Conservation (phyloP, 2,888 invertebrate genomes). For the Cyrtodaria siliqua region DNA sequence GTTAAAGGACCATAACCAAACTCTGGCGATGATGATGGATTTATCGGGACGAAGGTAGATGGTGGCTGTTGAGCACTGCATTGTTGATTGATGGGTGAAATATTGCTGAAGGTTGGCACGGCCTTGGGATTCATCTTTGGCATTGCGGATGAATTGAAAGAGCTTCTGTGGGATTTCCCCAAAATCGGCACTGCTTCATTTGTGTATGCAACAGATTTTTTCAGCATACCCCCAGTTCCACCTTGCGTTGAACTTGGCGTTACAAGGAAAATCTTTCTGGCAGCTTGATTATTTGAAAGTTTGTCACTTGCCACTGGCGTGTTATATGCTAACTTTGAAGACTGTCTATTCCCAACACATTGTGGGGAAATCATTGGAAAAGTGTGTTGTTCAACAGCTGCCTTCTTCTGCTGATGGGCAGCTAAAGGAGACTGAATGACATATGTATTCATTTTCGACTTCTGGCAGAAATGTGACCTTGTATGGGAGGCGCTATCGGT, state of each 20-base stretch:
- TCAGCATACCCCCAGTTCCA: slow-evolving; percentile 10
- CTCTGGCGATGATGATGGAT: slow-evolving; percentile 22
- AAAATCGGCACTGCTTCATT: slow-evolving; percentile 58
- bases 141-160: slow-evolving; percentile 22
- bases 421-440: slow-evolving; percentile 37
- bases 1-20: slow-evolving; percentile 29
- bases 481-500: slow-evolving; percentile 5
- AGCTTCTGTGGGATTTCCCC: slow-evolving; percentile 21
- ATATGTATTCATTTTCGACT: slow-evolving; percentile 55
- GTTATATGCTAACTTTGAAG: slow-evolving; percentile 32
- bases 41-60: slow-evolving; percentile 32
- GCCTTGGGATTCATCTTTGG: slow-evolving; percentile 57
- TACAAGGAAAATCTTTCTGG: slow-evolving; percentile 55
- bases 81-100: slow-evolving; percentile 56
- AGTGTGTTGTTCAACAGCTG: slow-evolving; percentile 33
- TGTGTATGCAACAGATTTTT: slow-evolving; percentile 44
- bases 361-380: slow-evolving; percentile 52
- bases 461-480: slow-evolving; percentile 14
- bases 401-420: slow-evolving; percentile 24
- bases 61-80: slow-evolving; percentile 6
- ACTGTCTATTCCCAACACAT: slow-evolving; percentile 19
- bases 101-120: slow-evolving; percentile 56
- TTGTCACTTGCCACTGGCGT: slow-evolving; percentile 32
- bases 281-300: slow-evolving; percentile 31
- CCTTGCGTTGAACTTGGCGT: slow-evolving; percentile 30